phyloP scores from a whole-genome alignment of 2,113 vertebrate genomes.

The Pseudopodoces humilis region DNA sequence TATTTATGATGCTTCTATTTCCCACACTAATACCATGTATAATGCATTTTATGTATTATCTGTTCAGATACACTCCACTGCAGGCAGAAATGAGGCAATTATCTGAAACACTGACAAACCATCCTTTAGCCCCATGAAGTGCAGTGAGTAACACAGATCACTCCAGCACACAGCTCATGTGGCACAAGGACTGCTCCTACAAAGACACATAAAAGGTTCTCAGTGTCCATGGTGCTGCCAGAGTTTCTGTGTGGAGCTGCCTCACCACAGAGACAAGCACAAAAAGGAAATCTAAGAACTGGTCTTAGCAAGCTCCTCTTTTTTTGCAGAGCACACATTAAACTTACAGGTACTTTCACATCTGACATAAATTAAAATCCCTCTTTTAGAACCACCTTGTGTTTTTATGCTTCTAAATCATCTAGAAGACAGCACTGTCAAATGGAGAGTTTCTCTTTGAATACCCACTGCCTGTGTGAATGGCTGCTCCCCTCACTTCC shows the following conservation, averaged over 20 bases:
- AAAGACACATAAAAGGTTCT: fast-evolving
- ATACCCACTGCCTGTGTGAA: neutral
- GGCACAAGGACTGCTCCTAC: neutral
- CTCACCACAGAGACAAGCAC: neutral
- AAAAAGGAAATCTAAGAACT: neutral
- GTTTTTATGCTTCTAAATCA: conserved; percentile 15
- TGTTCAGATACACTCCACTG: neutral
- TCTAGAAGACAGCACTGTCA: conserved; percentile 2
- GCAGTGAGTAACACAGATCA: neutral
- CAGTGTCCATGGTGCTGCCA: neutral
- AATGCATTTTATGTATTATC: neutral
- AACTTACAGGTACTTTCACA: conserved; percentile 1
- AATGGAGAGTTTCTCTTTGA: conserved; percentile 51
- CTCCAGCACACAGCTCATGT: neutral
- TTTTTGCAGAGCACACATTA: neutral
- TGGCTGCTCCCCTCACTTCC: neutral
- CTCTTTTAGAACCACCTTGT: neutral
- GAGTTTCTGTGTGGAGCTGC: neutral
- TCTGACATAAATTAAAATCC: conserved; percentile 33
- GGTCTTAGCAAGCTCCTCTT: neutral
- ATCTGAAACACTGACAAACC: neutral
- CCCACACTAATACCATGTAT: neutral
- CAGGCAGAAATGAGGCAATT: neutral
- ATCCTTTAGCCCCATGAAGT: neutral
- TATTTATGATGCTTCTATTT: neutral